Base-by-base conservation (phyloP, 1,140 invertebrate species). In the Acyrthosiphon pisum region DNA sequence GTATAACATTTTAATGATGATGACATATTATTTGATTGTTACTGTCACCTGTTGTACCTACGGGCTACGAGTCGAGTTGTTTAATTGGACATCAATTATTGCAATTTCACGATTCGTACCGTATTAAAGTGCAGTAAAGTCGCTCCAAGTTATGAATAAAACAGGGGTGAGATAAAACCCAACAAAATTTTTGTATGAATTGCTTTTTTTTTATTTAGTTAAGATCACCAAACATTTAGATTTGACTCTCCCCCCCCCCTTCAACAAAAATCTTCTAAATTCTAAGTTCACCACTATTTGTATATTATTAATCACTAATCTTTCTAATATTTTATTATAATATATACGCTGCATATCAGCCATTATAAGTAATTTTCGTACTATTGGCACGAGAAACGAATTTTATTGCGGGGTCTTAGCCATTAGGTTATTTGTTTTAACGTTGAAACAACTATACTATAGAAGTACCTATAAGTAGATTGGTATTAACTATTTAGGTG, bases 231-330 rank as follows among this genome's bases (percentile, higher is more conserved):
- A n/a, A 18, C 0, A 4, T 76, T 76, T 20, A 76, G 14, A 20
- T n/a, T 76, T 76, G 6, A n/a, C 30, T 0, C 9, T 30, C 0
- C 30, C 9, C 9, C 9, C 9, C 9, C 9, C 11, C 0, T 30
- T 30, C 30, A 56, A 8, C 30, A 60, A 50, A 50, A 50, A 20
- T 50, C 2, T 53, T 53, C 22, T 53, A n/a, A n/a, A 7, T 56
- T 26, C 23, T 23, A 56, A 56, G 8, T 68, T 68, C 11, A 30
- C 9, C 11, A 14, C 9, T 68, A 3, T 53, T 22, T 53, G n/a
- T n/a, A 22, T 53, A 53, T 1, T 53, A 53, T 53, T n/a, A n/a
- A 22, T 22, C 22, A 23, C 0, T 53, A 53, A 22, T 53, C 50
- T 22, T 53, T 53, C 4, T 22, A 22, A 22, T 53, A 7, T 22